Percentiles rank a stretch among this genome's conserved stretches.
These are phyloP conservation scores for Perizoma flavofasciatum DNA, from an alignment of 2,888 invertebrate genomes.

Conservation along the genomic window DNA sequence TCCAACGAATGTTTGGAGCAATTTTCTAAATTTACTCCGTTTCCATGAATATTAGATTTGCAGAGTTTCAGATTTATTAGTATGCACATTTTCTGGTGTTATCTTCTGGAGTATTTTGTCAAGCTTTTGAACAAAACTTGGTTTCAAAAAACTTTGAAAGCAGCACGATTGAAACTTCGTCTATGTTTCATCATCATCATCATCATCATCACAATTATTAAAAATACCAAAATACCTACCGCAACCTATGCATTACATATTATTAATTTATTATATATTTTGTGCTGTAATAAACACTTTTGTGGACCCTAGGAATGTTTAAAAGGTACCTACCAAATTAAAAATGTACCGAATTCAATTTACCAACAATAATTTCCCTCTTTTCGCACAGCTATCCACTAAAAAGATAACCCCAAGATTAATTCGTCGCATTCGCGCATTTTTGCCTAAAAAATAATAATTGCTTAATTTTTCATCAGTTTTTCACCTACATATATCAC, in stretches of 20 bases:
- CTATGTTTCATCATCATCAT: no score
- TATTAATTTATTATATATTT: no score
- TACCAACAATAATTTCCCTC: no score
- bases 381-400: not conserved
- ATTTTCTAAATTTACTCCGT: constrained; percentile 42
- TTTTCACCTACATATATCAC: constrained; percentile 26
- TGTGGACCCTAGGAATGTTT: no score
- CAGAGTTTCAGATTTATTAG: constrained; percentile 28
- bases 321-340: no score
- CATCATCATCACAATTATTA: no score
- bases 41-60: constrained; percentile 34
- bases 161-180: no score
- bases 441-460: constrained; percentile 25
- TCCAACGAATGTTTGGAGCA: constrained; percentile 42
- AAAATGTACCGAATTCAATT: no score
- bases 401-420: constrained; percentile 21
- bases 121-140: not conserved
- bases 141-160: no score
- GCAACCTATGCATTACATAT: no score
- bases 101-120: not conserved
- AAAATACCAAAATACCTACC: no score
- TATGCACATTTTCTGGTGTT: constrained; percentile 20
- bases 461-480: constrained; percentile 19
- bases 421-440: constrained; percentile 26
- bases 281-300: no score